A percentile compares a stretch with the other conserved stretches of the same genome.
Conservation (phyloP, 2,888 invertebrate genomes). For the Heliconius hortense region DNA sequence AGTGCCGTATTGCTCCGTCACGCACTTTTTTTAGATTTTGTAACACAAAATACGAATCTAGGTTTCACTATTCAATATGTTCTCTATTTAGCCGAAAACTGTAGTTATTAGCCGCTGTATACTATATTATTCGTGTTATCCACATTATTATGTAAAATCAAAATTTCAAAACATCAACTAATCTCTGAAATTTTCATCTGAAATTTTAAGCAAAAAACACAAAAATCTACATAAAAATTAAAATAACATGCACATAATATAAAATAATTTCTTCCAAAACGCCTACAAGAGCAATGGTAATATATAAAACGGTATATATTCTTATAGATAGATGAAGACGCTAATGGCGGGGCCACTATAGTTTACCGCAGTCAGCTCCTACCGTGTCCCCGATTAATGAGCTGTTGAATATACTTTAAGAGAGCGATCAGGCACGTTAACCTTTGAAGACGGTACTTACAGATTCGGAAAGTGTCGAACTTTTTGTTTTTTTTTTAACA, state of each 20-base stretch:
- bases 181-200: too few species aligned
- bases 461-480: conserved; percentile 28
- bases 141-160: too few species aligned
- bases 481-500: background rate
- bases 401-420: conserved; percentile 56
- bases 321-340: conserved; percentile 42
- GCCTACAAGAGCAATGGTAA: background rate
- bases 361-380: conserved; percentile 66
- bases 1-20: too few species aligned
- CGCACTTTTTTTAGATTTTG: too few species aligned
- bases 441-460: conserved; percentile 44
- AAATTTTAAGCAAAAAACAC: too few species aligned
- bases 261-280: background rate
- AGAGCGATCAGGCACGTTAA: conserved; percentile 42
- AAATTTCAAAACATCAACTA: too few species aligned
- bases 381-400: conserved; percentile 72
- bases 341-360: conserved; percentile 56
- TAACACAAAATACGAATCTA: too few species aligned
- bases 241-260: background rate
- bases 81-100: too few species aligned
- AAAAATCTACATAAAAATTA: too few species aligned
- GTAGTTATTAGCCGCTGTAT: too few species aligned
- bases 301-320: background rate
- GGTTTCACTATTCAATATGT: too few species aligned
- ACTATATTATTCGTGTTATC: too few species aligned